phyloP scores from a whole-genome alignment of 2,797 vertebrate genomes.

The Molossus molossus region DNA sequence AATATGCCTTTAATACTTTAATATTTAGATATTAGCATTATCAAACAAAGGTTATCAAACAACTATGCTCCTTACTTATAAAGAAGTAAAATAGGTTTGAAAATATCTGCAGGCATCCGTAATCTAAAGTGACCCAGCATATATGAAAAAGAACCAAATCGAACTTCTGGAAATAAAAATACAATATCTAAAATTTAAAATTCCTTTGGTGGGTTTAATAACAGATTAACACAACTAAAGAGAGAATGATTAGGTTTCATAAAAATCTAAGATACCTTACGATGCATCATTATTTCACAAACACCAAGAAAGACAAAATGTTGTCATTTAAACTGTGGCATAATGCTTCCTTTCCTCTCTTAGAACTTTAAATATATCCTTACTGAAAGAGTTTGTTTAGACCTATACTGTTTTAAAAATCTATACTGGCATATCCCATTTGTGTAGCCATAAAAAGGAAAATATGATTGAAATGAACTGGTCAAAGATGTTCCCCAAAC shows the following conservation, averaged over 20 bases:
- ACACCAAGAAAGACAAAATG: background rate
- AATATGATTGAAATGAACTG: background rate
- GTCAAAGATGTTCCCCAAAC: background rate
- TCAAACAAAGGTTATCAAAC: background rate
- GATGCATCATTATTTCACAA: background rate
- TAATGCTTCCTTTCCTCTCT: background rate
- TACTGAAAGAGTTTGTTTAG: background rate
- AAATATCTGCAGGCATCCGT: background rate
- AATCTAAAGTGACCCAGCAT: background rate
- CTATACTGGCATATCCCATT: background rate
- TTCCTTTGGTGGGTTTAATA: background rate
- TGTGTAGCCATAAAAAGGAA: background rate
- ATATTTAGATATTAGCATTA: background rate
- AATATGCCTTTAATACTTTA: background rate
- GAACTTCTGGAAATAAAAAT: background rate
- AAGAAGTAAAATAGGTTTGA: background rate
- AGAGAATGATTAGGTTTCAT: background rate
- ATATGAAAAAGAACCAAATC: background rate
- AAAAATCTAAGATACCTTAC: background rate
- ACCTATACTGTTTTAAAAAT: background rate
- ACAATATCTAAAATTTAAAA: background rate
- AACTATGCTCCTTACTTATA: background rate
- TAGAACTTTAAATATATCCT: background rate
- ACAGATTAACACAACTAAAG: background rate
- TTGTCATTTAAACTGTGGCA: background rate